A percentile compares a stretch with the other conserved stretches of the same genome.
Conservation (phyloP, 2,888 invertebrate genomes). For the Caenorhabditis plicata region DNA sequence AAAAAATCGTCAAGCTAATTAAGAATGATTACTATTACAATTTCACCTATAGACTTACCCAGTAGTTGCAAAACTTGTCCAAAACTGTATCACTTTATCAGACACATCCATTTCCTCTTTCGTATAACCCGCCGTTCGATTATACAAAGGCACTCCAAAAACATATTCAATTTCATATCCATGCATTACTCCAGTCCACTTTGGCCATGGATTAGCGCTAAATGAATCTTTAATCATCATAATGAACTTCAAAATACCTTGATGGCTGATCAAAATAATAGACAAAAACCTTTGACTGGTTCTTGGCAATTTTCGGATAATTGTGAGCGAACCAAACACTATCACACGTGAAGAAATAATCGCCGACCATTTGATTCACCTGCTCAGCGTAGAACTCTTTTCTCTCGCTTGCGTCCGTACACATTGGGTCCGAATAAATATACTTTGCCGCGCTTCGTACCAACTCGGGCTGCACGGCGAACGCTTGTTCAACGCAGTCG, state of each 20-base stretch:
- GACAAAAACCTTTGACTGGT: constrained; percentile 55
- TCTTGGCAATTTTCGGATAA: constrained; percentile 38
- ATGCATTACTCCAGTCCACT: constrained; percentile 79
- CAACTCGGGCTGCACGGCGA: constrained; percentile 54
- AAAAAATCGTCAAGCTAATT: no score
- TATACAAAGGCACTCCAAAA: constrained; percentile 82
- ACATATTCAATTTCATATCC: constrained; percentile 98
- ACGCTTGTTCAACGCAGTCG: constrained; percentile 57
- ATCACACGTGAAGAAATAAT: constrained; percentile 79
- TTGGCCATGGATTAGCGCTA: constrained; percentile 64
- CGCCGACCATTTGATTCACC: constrained; percentile 73
- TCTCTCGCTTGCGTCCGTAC: constrained; percentile 30
- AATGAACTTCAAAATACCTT: no score
- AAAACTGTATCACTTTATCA: constrained; percentile 59
- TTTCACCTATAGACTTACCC: constrained; percentile 46
- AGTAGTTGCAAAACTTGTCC: constrained; percentile 53
- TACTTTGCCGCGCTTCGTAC: constrained; percentile 58
- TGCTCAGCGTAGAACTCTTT: constrained; percentile 59
- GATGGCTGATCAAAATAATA: constrained; percentile 65
- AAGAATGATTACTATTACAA: no score
- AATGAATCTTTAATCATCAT: no score
- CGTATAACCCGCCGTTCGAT: constrained; percentile 58
- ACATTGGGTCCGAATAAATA: constrained; percentile 55
- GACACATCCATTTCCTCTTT: constrained; percentile 45
- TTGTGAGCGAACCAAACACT: constrained; percentile 60